Conservation (phyloP, 2,113 vertebrate genomes). For the human (Homo sapiens) region GRCh38 chr14:62913501-62914000, state of each 20-base stretch:
- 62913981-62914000: not conserved
- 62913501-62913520: too few species aligned
- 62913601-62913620: conserved; percentile 40
- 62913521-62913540: not conserved
- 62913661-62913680: conserved; percentile 11
- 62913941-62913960: conserved; percentile 41
- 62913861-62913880: conserved; percentile 60
- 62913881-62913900: conserved; percentile 53
- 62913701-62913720: conserved; percentile 17
- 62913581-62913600: conserved; percentile 43
- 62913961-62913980: not conserved
- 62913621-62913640: conserved; percentile 55
- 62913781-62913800: conserved; percentile 71
- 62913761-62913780: conserved; percentile 73
- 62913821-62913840: conserved; percentile 43
- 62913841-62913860: conserved; percentile 47
- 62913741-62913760: conserved; percentile 69
- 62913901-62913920: conserved; percentile 22
- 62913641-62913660: conserved; percentile 24
- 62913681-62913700: conserved; percentile 41
- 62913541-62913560: not conserved
- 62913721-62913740: conserved; percentile 54
- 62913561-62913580: conserved; percentile 19
- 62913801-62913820: conserved; percentile 46
- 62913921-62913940: not conserved